A percentile compares a stretch with the other conserved stretches of the same genome.
phyloP scores from a whole-genome alignment of 2,113 vertebrate species.

The Stigmatopora argus region DNA sequence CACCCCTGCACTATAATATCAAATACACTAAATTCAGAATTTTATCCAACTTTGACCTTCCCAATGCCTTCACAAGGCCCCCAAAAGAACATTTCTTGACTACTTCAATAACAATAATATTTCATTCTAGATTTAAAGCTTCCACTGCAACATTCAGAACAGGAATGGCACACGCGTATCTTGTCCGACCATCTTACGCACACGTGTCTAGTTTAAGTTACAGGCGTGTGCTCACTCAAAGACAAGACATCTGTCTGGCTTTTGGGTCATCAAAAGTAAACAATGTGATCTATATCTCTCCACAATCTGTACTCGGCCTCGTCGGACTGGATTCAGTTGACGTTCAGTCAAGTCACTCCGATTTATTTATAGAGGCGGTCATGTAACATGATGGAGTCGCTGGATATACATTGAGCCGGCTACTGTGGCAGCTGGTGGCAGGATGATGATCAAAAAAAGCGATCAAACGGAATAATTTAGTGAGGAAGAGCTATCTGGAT shows the following conservation, averaged over 20 bases:
- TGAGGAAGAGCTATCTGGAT: neutral
- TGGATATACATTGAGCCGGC: conserved; percentile 41
- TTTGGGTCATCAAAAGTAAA: conserved; percentile 26
- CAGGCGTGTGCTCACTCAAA: conserved; percentile 33
- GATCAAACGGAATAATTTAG: neutral
- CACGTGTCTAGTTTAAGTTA: conserved; percentile 22
- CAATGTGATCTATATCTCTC: conserved; percentile 29
- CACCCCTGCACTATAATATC: too few species aligned
- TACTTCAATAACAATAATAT: conserved; percentile 20
- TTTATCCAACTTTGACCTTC: too few species aligned
- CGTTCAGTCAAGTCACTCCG: conserved; percentile 39
- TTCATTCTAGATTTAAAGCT: conserved; percentile 24
- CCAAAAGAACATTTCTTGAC: conserved; percentile 8
- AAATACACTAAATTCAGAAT: too few species aligned
- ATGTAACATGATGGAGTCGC: conserved; percentile 27
- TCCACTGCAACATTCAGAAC: neutral
- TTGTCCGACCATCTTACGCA: neutral
- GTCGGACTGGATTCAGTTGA: conserved; percentile 38
- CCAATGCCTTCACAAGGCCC: too few species aligned
- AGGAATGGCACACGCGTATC: conserved; percentile 4
- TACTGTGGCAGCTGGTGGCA: conserved; percentile 31
- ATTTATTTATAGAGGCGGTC: conserved; percentile 52
- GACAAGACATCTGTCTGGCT: conserved; percentile 32
- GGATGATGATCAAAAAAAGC: conserved; percentile 8
- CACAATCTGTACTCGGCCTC: conserved; percentile 25